These are phyloP conservation scores for Portevinia maculata DNA, from an alignment of 2,888 invertebrate species.

Conservation along the genomic window DNA sequence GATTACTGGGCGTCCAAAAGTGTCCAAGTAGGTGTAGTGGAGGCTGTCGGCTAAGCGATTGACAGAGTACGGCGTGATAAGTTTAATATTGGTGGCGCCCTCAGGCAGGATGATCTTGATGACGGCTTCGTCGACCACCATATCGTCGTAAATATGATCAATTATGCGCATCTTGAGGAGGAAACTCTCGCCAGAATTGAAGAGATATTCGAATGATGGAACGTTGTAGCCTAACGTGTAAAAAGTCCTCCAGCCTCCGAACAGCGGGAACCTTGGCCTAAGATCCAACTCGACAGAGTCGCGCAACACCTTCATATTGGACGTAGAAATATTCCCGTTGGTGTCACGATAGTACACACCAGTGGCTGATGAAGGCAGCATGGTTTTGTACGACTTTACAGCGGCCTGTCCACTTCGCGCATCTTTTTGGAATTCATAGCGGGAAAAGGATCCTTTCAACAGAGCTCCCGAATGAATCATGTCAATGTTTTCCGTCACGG, in stretches of 20 bases:
- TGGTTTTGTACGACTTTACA: conserved; percentile 95
- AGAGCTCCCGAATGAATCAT: conserved; percentile 96
- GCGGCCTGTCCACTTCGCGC: conserved; percentile 93
- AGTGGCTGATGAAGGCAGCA: conserved; percentile 93
- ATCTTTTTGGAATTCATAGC: conserved; percentile 98
- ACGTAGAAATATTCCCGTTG: conserved; percentile 99
- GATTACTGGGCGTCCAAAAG: conserved; percentile 95
- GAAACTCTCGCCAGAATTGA: conserved; percentile 90
- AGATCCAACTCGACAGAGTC: conserved; percentile 98
- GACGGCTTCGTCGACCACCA: conserved; percentile 94
- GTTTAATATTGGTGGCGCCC: conserved; percentile 91
- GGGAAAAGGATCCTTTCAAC: conserved; percentile 96
- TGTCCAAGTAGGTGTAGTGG: conserved; percentile 97
- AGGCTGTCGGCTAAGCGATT: conserved; percentile 89
- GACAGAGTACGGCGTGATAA: conserved; percentile 92
- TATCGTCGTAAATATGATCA: conserved; percentile 98
- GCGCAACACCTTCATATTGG: conserved; percentile 92
- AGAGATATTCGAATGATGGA: conserved; percentile 98
- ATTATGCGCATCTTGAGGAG: conserved; percentile 96
- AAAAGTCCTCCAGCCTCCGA: conserved; percentile 99
- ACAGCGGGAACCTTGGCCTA: conserved; percentile 98
- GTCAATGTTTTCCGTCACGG: conserved; percentile 97
- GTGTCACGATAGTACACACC: conserved; percentile 98
- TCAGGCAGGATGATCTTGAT: conserved; percentile 97
- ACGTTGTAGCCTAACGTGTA: conserved; percentile 98